These are phyloP conservation scores for Drosophila watanabei DNA, from an alignment of 1,140 invertebrate species.

Conservation along the genomic window DNA sequence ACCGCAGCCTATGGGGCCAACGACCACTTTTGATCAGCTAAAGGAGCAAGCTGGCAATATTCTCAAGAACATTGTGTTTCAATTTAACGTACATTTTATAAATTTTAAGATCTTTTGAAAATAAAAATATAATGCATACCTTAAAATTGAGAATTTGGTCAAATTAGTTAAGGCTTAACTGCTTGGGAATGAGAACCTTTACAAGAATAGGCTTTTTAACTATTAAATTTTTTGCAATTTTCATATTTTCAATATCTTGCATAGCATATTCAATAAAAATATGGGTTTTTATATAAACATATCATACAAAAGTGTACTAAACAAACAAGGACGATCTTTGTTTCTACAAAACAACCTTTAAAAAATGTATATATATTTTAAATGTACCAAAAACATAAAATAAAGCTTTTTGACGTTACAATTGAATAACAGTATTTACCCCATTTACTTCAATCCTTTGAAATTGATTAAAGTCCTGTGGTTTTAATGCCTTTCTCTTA, in stretches of 20 bases:
- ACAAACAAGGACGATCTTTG: neutral
- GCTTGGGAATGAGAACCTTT: neutral
- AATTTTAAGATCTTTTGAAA: neutral
- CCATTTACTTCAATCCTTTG: neutral
- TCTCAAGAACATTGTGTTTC: neutral
- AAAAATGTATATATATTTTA: too few relatives aligned
- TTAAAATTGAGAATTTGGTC: neutral
- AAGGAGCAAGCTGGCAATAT: neutral
- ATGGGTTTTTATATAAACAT: neutral
- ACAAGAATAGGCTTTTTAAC: neutral
- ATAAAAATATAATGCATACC: neutral
- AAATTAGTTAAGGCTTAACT: neutral
- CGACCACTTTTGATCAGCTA: conserved; percentile 5
- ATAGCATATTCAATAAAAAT: too few relatives aligned
- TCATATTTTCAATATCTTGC: too few relatives aligned
- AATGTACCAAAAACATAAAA: too few relatives aligned
- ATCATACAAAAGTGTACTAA: neutral
- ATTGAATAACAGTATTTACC: too few relatives aligned
- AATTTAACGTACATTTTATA: neutral
- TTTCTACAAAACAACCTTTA: too few relatives aligned
- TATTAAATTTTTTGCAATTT: neutral
- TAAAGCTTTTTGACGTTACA: too few relatives aligned
- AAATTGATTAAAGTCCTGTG: neutral
- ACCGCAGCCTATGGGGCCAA: conserved; percentile 9
- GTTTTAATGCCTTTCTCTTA: neutral